These are phyloP conservation scores for Drosophila eugracilis DNA, from an alignment of 1,140 invertebrate genomes.

Conservation along the genomic window DNA sequence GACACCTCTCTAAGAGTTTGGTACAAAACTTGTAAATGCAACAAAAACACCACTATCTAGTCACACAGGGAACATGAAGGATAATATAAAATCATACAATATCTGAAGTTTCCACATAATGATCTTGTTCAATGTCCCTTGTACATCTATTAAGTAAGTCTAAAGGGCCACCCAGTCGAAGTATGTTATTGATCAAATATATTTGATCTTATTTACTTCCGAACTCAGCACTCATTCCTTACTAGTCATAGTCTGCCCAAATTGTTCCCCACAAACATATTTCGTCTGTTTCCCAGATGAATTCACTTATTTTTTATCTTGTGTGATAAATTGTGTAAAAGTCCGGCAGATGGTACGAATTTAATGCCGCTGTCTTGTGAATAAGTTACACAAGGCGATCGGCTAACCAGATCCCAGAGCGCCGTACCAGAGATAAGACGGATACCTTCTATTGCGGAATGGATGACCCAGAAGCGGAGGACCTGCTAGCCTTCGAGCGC, in stretches of 20 bases:
- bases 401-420: neutral
- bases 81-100: no score
- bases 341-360: neutral
- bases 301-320: neutral
- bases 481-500: constrained; percentile 19
- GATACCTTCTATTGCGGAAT: neutral
- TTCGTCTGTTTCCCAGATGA: neutral
- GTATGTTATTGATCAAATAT: no score
- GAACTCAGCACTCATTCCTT: neutral
- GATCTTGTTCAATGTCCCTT: no score
- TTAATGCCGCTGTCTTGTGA: neutral
- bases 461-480: constrained; percentile 3
- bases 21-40: no score
- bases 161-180: no score
- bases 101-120: no score
- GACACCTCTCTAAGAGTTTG: no score
- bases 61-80: no score
- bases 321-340: neutral
- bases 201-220: no score
- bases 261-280: neutral
- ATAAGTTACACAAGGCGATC: neutral
- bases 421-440: neutral
- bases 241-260: neutral
- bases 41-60: no score
- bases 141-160: no score